Percentiles rank a stretch among this genome's conserved stretches.
Evolutionary conservation across 2,113 vertebrate genomes (phyloP).

Genomic region (Otolemur garnettii): DNA sequence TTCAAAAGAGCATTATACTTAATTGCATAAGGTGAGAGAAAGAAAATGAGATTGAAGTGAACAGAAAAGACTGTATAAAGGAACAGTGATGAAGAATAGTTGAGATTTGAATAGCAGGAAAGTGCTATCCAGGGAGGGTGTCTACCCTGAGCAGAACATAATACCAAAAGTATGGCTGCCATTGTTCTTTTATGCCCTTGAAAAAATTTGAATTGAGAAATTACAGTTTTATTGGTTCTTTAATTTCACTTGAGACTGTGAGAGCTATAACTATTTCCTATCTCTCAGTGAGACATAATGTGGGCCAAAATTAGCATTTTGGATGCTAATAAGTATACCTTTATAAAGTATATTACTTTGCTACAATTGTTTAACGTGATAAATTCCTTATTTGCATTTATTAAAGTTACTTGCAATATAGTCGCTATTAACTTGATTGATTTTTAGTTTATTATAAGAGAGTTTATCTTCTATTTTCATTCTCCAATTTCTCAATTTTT

Average conservation of each 20-base stretch:
- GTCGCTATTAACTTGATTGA: neutral
- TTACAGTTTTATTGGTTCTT: conserved; percentile 13
- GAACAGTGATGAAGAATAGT: neutral
- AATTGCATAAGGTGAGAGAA: neutral
- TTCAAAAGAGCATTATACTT: neutral
- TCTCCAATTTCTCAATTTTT: conserved; percentile 5
- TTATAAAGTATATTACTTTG: neutral
- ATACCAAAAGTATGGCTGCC: neutral
- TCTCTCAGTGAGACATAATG: neutral
- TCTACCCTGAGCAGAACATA: neutral
- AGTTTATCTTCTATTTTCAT: conserved; percentile 32
- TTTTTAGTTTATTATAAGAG: neutral
- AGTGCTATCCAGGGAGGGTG: neutral
- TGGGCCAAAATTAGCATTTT: neutral
- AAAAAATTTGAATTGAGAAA: conserved; percentile 44
- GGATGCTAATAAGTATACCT: neutral
- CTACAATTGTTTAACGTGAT: conserved; percentile 27
- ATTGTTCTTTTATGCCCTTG: neutral
- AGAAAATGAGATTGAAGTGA: neutral
- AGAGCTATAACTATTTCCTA: neutral
- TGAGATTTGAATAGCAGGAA: neutral
- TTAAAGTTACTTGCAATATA: neutral
- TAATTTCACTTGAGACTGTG: conserved; percentile 5
- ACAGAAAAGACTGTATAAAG: neutral
- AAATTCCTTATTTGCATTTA: conserved; percentile 1